Conservation (phyloP, 2,113 vertebrate species). For the Pedetes capensis region DNA sequence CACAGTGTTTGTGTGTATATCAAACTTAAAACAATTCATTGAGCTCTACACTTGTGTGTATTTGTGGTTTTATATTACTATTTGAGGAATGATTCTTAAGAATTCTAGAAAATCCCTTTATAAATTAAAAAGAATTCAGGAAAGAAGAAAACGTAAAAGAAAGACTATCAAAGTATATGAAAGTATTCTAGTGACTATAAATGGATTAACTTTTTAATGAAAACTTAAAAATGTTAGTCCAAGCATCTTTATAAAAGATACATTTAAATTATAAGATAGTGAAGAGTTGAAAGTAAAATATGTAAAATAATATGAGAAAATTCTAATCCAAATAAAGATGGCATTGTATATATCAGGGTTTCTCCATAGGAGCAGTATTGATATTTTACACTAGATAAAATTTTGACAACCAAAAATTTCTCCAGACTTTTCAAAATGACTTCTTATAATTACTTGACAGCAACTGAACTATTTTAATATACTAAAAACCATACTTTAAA, state of each 20-base stretch:
- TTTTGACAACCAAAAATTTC: not conserved
- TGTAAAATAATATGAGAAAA: not conserved
- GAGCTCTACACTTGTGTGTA: not conserved
- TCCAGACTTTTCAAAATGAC: not conserved
- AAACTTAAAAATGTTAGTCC: not conserved
- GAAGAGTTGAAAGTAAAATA: not conserved
- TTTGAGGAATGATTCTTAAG: not conserved
- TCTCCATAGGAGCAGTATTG: not conserved
- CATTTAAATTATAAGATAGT: not conserved
- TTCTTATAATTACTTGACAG: not conserved
- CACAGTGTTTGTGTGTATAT: not conserved
- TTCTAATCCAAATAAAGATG: not conserved
- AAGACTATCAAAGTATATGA: not conserved
- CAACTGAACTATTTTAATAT: not conserved
- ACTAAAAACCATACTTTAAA: not conserved
- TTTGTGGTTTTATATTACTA: not conserved
- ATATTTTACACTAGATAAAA: not conserved
- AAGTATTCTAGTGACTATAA: not conserved
- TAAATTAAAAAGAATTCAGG: not conserved
- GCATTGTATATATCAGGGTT: not conserved
- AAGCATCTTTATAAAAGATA: not conserved
- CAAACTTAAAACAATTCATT: not conserved
- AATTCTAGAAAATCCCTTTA: not conserved
- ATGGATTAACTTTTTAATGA: not conserved
- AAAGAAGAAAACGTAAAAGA: not conserved